Percentiles rank a stretch among this genome's conserved stretches.
Conservation (phyloP, 2,113 vertebrate species). For the Cyanistes caeruleus region DNA sequence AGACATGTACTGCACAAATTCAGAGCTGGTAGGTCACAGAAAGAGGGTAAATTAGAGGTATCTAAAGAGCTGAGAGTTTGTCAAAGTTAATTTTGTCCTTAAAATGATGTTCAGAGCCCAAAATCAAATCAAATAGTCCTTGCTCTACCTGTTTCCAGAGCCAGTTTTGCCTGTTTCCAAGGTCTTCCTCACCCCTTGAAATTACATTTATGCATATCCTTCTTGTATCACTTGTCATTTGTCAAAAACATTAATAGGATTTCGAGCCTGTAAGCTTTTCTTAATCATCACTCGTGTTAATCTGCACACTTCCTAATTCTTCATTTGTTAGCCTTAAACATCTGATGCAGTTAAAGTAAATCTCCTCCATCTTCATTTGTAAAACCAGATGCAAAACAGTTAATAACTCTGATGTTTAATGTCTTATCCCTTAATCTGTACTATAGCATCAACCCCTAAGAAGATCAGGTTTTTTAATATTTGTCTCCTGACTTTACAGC, state of each 20-base stretch:
- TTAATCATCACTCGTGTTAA: constrained; percentile 48
- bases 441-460: constrained; percentile 6
- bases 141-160: background rate
- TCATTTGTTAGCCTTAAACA: constrained; percentile 42
- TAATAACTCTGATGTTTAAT: constrained; percentile 47
- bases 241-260: constrained; percentile 28
- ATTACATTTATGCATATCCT: background rate
- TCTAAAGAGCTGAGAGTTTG: background rate
- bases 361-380: constrained; percentile 41
- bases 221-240: constrained; percentile 8
- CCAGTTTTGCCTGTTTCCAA: background rate
- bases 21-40: background rate
- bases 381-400: constrained; percentile 62
- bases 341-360: constrained; percentile 52
- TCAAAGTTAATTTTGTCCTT: background rate
- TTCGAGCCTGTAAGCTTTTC: constrained; percentile 59
- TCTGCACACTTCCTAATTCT: constrained; percentile 65
- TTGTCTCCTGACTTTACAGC: background rate
- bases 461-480: constrained; percentile 17
- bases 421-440: constrained; percentile 51
- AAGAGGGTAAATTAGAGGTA: background rate
- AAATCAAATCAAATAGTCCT: background rate
- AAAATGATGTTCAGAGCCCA: background rate
- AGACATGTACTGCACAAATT: background rate
- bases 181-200: background rate